Base-by-base conservation (phyloP, 2,888 invertebrate genomes). In the Chymomyza amoena region DNA sequence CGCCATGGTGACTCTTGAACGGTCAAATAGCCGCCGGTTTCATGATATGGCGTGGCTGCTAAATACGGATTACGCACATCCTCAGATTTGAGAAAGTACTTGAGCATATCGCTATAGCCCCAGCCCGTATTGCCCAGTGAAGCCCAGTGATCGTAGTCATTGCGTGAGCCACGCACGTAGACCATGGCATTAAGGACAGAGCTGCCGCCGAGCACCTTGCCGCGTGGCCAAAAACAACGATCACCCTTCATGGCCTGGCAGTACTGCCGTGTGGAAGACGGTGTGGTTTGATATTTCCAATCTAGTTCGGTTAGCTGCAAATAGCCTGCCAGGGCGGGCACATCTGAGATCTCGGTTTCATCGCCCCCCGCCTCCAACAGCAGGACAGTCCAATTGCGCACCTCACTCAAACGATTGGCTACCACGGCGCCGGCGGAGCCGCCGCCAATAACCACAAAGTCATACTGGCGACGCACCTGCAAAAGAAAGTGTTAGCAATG, bases 111-210 rank as follows among this genome's bases (percentile, higher is more conserved):
- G 52, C 95, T 93, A 91, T 96, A 97, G 7, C 95, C 94, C 98
- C 98, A 98, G 10, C 97, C 98, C 0, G 94, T 93, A 90, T 97
- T 97, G 0, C 97, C 98, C 50, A 95, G 92, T 0, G 93, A 93
- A 50, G 96, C 96, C 98, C 98, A 98, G 28, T 94, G 93, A 90
- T 98, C 96, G 92, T 97, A 98, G 88, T 98, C 97, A 71, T 94
- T 94, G 78, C 94, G 94, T 87, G 97, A 97, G 65, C 98, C 98
- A 64, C 98, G 93, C 13, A 97, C 95, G 92, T 98, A 98, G 50
- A 97, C 94, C 97, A 98, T 97, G 15, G 96, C 96, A 90, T 98
- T 98, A 1, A 97, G 93, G 1, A 97, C 96, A 84, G 96, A 96
- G 68, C 95, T 95, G 15, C 98, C 97, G 28, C 97, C 97, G 25